Conservation (phyloP, 2,888 invertebrate species). For the Pyrochroa serraticornis region DNA sequence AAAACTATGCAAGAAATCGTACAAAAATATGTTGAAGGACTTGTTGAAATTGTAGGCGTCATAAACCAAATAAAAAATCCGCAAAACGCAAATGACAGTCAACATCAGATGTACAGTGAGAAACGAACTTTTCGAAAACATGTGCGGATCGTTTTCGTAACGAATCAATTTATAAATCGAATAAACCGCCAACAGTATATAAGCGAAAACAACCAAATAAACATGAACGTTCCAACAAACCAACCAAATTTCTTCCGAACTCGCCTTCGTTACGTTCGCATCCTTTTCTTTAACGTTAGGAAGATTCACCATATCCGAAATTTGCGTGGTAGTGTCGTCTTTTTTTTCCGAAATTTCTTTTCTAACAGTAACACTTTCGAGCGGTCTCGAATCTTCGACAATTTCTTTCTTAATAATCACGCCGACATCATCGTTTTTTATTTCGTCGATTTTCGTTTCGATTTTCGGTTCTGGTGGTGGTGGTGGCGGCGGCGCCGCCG, state of each 20-base stretch:
- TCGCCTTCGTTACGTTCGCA: slow-evolving; percentile 52
- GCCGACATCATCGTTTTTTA: slow-evolving; percentile 27
- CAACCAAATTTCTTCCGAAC: slow-evolving; percentile 68
- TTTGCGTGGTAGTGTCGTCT: slow-evolving; percentile 53
- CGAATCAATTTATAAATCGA: slow-evolving; percentile 86
- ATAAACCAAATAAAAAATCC: slow-evolving; percentile 87
- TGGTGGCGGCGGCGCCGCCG: slow-evolving; percentile 42
- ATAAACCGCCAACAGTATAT: slow-evolving; percentile 82
- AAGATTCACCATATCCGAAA: slow-evolving; percentile 62
- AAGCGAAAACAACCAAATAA: slow-evolving; percentile 84
- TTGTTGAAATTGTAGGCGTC: slow-evolving; percentile 90
- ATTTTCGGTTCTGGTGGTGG: slow-evolving; percentile 45
- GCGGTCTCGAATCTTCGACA: slow-evolving; percentile 36
- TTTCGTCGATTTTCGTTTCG: slow-evolving; percentile 31
- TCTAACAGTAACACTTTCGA: slow-evolving; percentile 53
- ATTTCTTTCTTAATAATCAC: slow-evolving; percentile 37
- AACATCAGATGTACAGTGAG: slow-evolving; percentile 83
- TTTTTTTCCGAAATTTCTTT: slow-evolving; percentile 46
- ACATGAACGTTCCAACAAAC: slow-evolving; percentile 93
- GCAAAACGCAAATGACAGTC: slow-evolving; percentile 79
- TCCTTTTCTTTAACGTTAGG: slow-evolving; percentile 63
- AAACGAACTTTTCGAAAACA: slow-evolving; percentile 88
- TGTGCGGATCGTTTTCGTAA: slow-evolving; percentile 83
- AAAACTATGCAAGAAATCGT: slow-evolving; percentile 82
- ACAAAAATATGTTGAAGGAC: slow-evolving; percentile 77